A percentile compares a stretch with the other conserved stretches of the same genome.
Conservation (phyloP, 2,888 invertebrate genomes). For the Leptinotarsa tumamoca region DNA sequence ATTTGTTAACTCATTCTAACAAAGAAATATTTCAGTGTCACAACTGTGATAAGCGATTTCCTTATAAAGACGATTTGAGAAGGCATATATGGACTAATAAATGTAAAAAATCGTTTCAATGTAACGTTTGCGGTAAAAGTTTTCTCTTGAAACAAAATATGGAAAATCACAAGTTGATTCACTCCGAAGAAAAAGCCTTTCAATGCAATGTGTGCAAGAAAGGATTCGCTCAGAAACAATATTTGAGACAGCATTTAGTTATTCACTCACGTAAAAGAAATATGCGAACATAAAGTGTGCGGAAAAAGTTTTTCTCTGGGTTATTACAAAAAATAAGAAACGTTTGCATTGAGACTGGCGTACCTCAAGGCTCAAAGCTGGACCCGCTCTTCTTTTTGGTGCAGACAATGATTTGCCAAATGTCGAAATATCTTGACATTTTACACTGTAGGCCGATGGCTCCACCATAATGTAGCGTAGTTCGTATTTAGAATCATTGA, state of each 20-base stretch:
- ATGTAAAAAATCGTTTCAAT: background rate
- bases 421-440: too few relatives aligned
- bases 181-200: background rate
- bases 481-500: too few relatives aligned
- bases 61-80: background rate
- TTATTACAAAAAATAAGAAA: too few relatives aligned
- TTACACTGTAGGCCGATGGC: too few relatives aligned
- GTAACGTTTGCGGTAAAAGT: background rate
- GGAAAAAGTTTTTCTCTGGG: background rate
- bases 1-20: conserved; percentile 1
- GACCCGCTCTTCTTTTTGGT: too few relatives aligned
- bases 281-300: background rate
- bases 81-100: background rate
- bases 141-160: background rate
- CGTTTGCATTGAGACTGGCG: too few relatives aligned
- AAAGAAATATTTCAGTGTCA: background rate
- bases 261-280: background rate
- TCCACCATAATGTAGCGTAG: too few relatives aligned
- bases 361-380: too few relatives aligned
- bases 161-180: background rate
- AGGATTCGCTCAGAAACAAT: background rate
- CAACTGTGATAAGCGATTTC: background rate
- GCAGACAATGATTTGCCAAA: too few relatives aligned
- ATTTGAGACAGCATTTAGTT: background rate
- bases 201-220: background rate